Conservation (phyloP, 1,140 invertebrate species). For the Gryon sp. region DNA sequence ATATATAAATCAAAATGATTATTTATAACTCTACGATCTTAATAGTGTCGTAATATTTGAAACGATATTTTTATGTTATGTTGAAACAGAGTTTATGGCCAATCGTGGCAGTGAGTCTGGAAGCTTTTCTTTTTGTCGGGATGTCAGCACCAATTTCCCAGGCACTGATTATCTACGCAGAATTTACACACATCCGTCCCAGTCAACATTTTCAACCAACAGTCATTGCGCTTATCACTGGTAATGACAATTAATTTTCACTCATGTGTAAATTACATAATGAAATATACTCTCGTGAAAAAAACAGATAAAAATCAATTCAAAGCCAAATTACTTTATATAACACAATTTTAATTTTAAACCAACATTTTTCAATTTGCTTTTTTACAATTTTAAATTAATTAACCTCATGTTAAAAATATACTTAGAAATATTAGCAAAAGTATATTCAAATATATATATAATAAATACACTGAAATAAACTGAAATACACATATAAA, state of each 20-base stretch:
- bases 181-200: constrained; percentile 79
- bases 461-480: too few relatives aligned
- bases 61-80: constrained; percentile 19
- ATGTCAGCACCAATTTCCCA: constrained; percentile 82
- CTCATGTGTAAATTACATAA: neutral
- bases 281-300: too few relatives aligned
- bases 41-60: neutral
- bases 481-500: too few relatives aligned
- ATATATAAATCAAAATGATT: constrained; percentile 1
- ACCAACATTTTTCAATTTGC: too few relatives aligned
- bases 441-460: too few relatives aligned
- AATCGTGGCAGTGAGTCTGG: constrained; percentile 78
- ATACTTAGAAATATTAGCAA: too few relatives aligned
- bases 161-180: constrained; percentile 81
- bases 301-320: too few relatives aligned
- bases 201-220: constrained; percentile 80
- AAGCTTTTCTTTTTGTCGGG: constrained; percentile 80
- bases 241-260: constrained; percentile 65
- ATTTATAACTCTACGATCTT: constrained; percentile 3
- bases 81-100: constrained; percentile 72
- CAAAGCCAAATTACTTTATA: too few relatives aligned
- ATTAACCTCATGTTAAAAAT: too few relatives aligned
- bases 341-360: too few relatives aligned
- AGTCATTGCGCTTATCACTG: constrained; percentile 81
- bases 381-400: too few relatives aligned